Percentiles rank a stretch among this genome's conserved stretches.
These are phyloP conservation scores for Dicrurus megarhynchus DNA, from an alignment of 2,113 vertebrate species.

Conservation along the genomic window DNA sequence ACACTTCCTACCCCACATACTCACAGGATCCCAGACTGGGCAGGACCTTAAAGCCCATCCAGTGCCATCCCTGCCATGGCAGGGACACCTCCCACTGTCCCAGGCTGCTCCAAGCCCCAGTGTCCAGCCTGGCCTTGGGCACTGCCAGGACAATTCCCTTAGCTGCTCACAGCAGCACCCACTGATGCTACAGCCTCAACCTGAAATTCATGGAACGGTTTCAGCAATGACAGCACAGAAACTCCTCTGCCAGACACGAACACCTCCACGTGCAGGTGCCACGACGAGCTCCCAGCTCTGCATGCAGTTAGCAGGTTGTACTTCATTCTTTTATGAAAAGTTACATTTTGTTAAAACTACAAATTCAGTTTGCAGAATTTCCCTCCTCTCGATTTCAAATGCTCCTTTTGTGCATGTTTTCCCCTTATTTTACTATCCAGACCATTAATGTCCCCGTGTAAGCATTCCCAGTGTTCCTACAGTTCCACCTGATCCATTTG, in stretches of 20 bases:
- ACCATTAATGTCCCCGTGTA: neutral
- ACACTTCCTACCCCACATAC: fast-evolving
- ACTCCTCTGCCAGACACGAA: neutral
- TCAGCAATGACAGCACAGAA: neutral
- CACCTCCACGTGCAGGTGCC: fast-evolving
- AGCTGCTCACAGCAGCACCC: neutral
- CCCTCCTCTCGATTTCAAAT: neutral
- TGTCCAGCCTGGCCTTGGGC: neutral
- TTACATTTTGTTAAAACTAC: neutral
- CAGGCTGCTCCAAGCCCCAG: neutral
- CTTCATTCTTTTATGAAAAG: fast-evolving
- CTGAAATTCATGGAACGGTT: fast-evolving
- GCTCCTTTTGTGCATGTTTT: neutral
- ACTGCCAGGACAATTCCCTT: neutral
- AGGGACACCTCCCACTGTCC: neutral
- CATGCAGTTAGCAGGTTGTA: fast-evolving
- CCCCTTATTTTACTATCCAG: neutral
- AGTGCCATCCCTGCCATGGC: neutral
- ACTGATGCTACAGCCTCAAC: fast-evolving
- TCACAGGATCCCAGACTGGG: neutral
- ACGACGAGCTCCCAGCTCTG: fast-evolving
- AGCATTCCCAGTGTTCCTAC: neutral
- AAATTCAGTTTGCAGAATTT: neutral
- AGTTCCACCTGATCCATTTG: neutral
- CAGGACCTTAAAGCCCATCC: fast-evolving